phyloP scores from a whole-genome alignment of 64 coral and sea anemone genomes.

The Actinia equina region DNA sequence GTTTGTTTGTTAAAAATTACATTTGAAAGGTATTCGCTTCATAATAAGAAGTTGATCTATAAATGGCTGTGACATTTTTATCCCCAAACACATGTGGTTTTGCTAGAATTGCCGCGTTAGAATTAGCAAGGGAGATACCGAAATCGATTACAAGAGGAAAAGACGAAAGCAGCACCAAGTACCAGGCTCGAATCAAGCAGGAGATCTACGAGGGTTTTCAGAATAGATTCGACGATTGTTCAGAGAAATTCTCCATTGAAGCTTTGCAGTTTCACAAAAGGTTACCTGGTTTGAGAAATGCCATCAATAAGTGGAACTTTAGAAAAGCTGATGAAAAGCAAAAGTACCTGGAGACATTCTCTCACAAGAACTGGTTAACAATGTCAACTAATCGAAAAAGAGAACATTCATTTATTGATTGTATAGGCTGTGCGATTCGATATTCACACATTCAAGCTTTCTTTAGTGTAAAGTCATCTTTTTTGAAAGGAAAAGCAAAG shows the following conservation, averaged over 20 bases:
- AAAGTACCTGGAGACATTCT: constrained; percentile 52
- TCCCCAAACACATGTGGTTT: constrained; percentile 34
- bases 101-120: constrained; percentile 39
- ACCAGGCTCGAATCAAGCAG: constrained; percentile 28
- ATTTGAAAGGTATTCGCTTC: not conserved
- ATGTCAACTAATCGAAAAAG: too few relatives aligned
- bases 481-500: too few relatives aligned
- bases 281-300: constrained; percentile 27
- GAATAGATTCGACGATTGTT: not conserved
- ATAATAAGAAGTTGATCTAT: not conserved
- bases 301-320: constrained; percentile 36
- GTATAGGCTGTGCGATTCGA: too few relatives aligned
- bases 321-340: constrained; percentile 39
- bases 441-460: too few relatives aligned
- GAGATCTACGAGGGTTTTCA: constrained; percentile 14
- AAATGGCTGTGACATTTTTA: constrained; percentile 38
- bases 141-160: not conserved
- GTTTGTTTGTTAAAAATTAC: not conserved
- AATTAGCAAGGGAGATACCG: not conserved
- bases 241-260: constrained; percentile 12
- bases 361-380: too few relatives aligned
- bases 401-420: too few relatives aligned
- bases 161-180: constrained; percentile 30
- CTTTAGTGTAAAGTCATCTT: too few relatives aligned
- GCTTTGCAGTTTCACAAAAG: constrained; percentile 20